A percentile compares a stretch with the other conserved stretches of the same genome.
Evolutionary conservation across 2,113 vertebrate genomes (phyloP).

Genomic region (Carassius gibelio): DNA sequence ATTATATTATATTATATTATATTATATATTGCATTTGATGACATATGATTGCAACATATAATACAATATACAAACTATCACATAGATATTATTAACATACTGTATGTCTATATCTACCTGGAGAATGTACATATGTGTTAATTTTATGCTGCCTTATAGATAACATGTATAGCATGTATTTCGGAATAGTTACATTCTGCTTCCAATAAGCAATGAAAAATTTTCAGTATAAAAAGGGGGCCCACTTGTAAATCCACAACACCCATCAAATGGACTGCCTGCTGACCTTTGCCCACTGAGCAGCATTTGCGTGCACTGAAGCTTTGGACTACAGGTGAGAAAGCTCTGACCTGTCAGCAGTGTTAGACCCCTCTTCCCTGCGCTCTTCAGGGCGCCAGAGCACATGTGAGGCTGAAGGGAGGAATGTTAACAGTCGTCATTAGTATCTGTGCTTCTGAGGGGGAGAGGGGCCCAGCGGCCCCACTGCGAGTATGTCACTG

Average conservation of each 20-base stretch:
- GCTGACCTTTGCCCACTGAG: conserved; percentile 16
- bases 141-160: too few relatives aligned
- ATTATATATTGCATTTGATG: too few relatives aligned
- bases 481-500: conserved; percentile 49
- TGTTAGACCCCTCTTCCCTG: conserved; percentile 35
- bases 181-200: background rate
- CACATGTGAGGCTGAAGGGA: conserved; percentile 29
- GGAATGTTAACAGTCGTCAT: conserved; percentile 55
- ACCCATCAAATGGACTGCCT: background rate
- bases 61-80: too few relatives aligned
- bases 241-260: background rate
- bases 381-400: conserved; percentile 37
- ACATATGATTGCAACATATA: too few relatives aligned
- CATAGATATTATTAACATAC: too few relatives aligned
- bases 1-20: too few relatives aligned
- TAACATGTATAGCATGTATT: too few relatives aligned
- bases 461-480: conserved; percentile 39
- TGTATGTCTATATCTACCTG: too few relatives aligned
- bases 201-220: background rate
- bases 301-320: background rate
- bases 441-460: conserved; percentile 47
- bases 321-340: conserved; percentile 29
- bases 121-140: too few relatives aligned
- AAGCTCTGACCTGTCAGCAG: conserved; percentile 11
- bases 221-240: background rate